phyloP scores from a whole-genome alignment of 2,113 vertebrate species.

The Coptodon rendalli region DNA sequence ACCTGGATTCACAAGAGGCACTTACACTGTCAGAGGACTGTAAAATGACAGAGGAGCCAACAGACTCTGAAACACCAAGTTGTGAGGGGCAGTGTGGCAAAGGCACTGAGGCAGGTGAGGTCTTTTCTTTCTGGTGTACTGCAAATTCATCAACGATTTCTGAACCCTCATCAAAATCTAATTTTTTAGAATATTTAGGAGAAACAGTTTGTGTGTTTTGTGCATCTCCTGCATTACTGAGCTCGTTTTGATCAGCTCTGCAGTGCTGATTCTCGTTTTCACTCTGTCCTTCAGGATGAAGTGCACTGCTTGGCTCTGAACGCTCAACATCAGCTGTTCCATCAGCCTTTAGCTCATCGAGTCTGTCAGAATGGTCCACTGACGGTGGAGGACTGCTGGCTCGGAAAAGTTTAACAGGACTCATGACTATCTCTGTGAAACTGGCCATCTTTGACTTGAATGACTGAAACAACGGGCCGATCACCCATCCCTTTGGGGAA shows the following conservation, averaged over 20 bases:
- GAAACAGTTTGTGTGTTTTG: neutral
- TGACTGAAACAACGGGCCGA: conserved; percentile 79
- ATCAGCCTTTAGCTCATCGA: neutral
- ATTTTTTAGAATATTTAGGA: conserved; percentile 10
- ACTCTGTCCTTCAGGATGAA: neutral
- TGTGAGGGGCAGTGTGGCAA: neutral
- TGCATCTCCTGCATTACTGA: neutral
- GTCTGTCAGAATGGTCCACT: neutral
- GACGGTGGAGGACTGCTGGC: conserved; percentile 11
- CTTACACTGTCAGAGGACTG: neutral
- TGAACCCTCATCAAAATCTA: conserved; percentile 21
- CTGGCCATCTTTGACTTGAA: conserved; percentile 84
- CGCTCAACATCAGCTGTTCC: neutral
- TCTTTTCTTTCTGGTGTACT: neutral
- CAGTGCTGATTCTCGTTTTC: neutral
- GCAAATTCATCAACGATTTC: neutral
- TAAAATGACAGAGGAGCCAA: neutral
- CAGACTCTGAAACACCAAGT: neutral
- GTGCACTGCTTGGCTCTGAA: neutral
- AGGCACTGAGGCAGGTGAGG: conserved; percentile 11
- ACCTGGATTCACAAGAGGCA: neutral
- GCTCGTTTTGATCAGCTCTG: neutral
- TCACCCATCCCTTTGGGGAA: conserved; percentile 71
- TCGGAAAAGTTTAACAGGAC: conserved; percentile 72
- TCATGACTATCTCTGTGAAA: conserved; percentile 88